Conservation (phyloP, 2,888 invertebrate genomes). For the Platycheirus rosarum region DNA sequence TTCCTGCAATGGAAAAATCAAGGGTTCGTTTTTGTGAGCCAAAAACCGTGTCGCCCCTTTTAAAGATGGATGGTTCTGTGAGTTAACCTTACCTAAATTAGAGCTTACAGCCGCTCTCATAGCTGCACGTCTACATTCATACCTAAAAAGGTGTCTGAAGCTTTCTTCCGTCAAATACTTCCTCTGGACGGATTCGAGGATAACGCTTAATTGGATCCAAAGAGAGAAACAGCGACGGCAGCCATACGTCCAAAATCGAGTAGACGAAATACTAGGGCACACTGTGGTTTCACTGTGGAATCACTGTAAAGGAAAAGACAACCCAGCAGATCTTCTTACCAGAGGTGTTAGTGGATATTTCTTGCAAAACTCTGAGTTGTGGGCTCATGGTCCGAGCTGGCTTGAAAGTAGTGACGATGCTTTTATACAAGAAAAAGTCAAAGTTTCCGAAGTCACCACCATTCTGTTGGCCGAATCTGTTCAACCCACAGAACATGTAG, state of each 20-base stretch:
- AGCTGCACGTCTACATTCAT: constrained; percentile 12
- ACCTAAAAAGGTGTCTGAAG: constrained; percentile 4
- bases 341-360: too few relatives aligned
- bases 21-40: constrained; percentile 9
- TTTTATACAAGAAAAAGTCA: background rate
- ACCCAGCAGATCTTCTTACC: constrained; percentile 18
- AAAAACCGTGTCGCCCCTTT: constrained; percentile 30
- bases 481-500: background rate
- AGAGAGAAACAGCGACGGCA: constrained; percentile 20
- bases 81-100: constrained; percentile 11
- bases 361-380: constrained; percentile 13
- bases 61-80: constrained; percentile 23
- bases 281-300: constrained; percentile 9
- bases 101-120: constrained; percentile 5
- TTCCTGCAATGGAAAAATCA: background rate
- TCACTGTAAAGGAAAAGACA: constrained; percentile 21
- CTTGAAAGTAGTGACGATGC: background rate
- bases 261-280: constrained; percentile 10
- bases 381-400: constrained; percentile 12
- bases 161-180: constrained; percentile 1
- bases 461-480: background rate
- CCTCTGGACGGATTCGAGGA: constrained; percentile 28
- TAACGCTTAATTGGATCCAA: constrained; percentile 25
- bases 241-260: constrained; percentile 26
- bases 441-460: background rate